Evolutionary conservation across 2,113 vertebrate species (phyloP).

Genomic region (Nyctibius bracteatus): DNA sequence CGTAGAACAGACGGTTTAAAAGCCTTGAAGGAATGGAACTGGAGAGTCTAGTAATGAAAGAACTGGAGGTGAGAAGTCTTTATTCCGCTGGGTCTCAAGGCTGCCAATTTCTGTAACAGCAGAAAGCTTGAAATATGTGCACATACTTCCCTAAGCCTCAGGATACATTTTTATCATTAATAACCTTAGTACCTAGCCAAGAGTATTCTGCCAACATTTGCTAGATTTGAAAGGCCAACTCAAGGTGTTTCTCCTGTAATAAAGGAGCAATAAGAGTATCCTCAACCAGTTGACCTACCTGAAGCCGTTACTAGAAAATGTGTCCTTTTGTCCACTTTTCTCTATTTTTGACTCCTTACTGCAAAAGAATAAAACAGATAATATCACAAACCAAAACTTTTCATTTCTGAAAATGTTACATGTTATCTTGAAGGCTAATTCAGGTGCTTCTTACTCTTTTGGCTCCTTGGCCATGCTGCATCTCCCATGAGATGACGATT

Average conservation of each 20-base stretch:
- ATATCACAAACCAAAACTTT: background rate
- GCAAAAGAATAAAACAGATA: background rate
- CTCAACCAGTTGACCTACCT: background rate
- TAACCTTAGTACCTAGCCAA: background rate
- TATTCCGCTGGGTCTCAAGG: background rate
- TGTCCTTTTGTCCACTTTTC: background rate
- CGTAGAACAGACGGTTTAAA: background rate
- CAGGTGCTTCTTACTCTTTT: background rate
- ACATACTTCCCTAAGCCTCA: background rate
- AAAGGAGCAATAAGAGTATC: background rate
- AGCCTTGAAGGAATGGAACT: background rate
- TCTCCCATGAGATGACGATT: background rate
- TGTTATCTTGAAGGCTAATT: background rate
- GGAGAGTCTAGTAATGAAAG: background rate
- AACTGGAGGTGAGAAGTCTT: background rate
- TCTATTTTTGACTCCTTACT: background rate
- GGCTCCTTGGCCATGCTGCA: background rate
- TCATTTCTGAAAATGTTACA: background rate
- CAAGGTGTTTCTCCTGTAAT: background rate
- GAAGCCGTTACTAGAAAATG: background rate
- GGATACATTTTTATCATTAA: constrained; percentile 6
- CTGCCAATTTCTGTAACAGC: constrained; percentile 8
- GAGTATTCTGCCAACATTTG: background rate
- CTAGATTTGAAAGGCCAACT: background rate
- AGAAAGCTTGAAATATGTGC: background rate